Base-by-base conservation (phyloP, 1,140 invertebrate genomes). In the Apis dorsata region DNA sequence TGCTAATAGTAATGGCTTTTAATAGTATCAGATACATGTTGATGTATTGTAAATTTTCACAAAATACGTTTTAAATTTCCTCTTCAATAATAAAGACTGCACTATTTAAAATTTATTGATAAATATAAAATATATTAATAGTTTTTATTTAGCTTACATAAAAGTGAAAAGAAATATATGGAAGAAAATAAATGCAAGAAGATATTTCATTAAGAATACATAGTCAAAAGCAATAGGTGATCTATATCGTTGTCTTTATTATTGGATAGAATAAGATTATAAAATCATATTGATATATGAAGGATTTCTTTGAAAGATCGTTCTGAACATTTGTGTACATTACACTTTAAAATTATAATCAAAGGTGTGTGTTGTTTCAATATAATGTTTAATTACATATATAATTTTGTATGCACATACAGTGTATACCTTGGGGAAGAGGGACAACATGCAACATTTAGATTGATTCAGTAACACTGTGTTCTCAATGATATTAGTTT, bases 371-470 rank as follows among this genome's bases (percentile, higher is more conserved):
- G 63, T 76, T 76, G 49, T 83, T 79, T 73, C 65, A 63, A 72
- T 72, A 80, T 71, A 82, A 77, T 55, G 65, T 75, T 59, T 78
- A 44, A 86, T n/a, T 62, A 68, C 21, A 77, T 17, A 60, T 63
- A 78, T 65, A 79, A 83, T 79, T 83, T 74, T 21, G 17, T 79
- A 73, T 80, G 78, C 74, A 79, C 65, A 24, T 79, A 57, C 60
- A 73, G 55, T 78, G 60, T 86, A 73, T 83, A 75, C 59, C 51
- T 66, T n/a, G 44, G 77, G 53, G 57, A 76, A 81, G 78, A 79
- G 83, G 83, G 69, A 79, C 79, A 87, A 86, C 85, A 88, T 68
- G 79, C 75, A 88, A 82, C 78, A 87, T 88, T 85, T 84, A 84
- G 83, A 85, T 79, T 10, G 49, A 77, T 83, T 69, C 53, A 28